These are phyloP conservation scores for Protaetia brevitarsis DNA, from an alignment of 1,140 invertebrate species.

Conservation along the genomic window DNA sequence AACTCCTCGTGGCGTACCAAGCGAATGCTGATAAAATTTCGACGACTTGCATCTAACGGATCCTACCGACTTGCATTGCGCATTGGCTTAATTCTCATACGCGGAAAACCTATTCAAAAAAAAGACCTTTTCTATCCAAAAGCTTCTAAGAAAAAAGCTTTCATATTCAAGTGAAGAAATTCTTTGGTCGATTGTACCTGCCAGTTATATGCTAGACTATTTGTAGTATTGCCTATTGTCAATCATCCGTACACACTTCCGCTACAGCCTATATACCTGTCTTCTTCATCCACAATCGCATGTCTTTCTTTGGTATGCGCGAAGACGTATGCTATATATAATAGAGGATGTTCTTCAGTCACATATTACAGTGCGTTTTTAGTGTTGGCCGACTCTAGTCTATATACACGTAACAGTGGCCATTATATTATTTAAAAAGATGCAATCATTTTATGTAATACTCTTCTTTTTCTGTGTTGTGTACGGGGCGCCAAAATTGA, in stretches of 20 bases:
- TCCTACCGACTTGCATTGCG: neutral
- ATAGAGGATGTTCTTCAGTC: constrained; percentile 17
- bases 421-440: constrained; percentile 5
- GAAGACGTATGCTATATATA: constrained; percentile 19
- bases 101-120: too few species aligned
- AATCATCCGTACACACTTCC: constrained; percentile 15
- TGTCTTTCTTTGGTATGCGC: constrained; percentile 10
- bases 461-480: neutral
- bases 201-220: constrained; percentile 1
- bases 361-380: constrained; percentile 20
- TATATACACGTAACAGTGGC: neutral
- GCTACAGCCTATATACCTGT: neutral
- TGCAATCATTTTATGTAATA: neutral
- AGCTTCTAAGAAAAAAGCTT: constrained; percentile 3
- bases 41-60: neutral
- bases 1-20: neutral
- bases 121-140: too few species aligned
- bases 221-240: constrained; percentile 2
- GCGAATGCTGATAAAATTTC: neutral
- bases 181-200: neutral
- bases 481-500: constrained; percentile 19
- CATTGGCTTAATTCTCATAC: neutral
- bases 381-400: neutral
- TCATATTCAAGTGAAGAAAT: neutral
- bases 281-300: constrained; percentile 17